Percentiles rank a stretch among this genome's conserved stretches.
phyloP scores from a whole-genome alignment of 2,888 invertebrate genomes.

The Rhyacophila evoluta region DNA sequence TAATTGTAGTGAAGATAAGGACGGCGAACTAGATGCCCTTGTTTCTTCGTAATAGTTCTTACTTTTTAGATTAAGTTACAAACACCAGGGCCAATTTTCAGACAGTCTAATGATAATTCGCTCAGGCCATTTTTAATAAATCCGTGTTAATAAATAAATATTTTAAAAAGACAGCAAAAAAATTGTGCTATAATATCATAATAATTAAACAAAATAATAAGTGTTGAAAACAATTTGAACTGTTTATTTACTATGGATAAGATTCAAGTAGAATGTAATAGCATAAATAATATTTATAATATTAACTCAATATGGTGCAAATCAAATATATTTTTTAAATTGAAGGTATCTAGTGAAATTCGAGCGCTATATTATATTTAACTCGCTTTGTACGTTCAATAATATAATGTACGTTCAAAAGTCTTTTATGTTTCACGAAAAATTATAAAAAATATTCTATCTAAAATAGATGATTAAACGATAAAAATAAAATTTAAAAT shows the following conservation, averaged over 20 bases:
- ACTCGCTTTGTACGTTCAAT: constrained; percentile 21
- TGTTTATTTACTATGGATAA: background rate
- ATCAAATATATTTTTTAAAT: constrained; percentile 18
- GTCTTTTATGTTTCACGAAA: constrained; percentile 18
- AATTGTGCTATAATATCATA: background rate
- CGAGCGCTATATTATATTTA: background rate
- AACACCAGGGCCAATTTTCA: background rate
- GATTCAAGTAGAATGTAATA: constrained; percentile 2
- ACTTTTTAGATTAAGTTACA: background rate
- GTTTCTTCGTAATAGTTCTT: constrained; percentile 42
- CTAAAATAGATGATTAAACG: background rate
- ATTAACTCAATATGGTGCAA: constrained; percentile 22
- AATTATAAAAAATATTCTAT: background rate
- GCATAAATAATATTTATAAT: background rate
- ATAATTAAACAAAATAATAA: background rate
- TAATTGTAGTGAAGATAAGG: constrained; percentile 44
- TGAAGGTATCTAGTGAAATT: background rate
- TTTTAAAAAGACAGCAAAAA: background rate
- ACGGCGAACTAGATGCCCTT: constrained; percentile 46
- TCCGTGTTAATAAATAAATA: background rate
- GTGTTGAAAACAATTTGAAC: background rate
- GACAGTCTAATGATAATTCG: background rate
- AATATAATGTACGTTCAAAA: constrained; percentile 3
- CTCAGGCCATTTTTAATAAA: background rate
- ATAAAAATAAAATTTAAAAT: background rate